Conservation (phyloP, 2,888 invertebrate genomes). For the Aethes cnicana region DNA sequence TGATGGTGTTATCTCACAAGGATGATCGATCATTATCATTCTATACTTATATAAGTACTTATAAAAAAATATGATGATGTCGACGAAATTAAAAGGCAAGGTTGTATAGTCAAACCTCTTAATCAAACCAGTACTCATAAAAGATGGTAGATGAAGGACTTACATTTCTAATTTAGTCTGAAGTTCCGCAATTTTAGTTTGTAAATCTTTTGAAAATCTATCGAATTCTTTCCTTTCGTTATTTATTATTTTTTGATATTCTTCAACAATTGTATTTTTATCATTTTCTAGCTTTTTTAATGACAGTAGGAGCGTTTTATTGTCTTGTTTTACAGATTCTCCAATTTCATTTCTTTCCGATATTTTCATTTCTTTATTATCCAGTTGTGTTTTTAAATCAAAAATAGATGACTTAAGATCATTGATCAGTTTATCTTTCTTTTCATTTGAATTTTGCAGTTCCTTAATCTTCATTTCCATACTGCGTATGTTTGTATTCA, state of each 20-base stretch:
- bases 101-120: too few relatives aligned
- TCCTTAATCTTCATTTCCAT: slow-evolving; percentile 55
- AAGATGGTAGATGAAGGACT: slow-evolving; percentile 20
- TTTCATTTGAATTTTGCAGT: slow-evolving; percentile 50
- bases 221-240: slow-evolving; percentile 77
- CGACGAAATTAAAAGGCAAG: too few relatives aligned
- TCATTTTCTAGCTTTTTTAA: slow-evolving; percentile 69
- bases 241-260: slow-evolving; percentile 75
- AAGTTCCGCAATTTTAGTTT: slow-evolving; percentile 56
- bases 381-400: slow-evolving; percentile 50
- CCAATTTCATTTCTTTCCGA: slow-evolving; percentile 46
- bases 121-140: too few relatives aligned
- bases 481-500: slow-evolving; percentile 62
- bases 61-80: slow-evolving; percentile 5
- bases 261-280: slow-evolving; percentile 62
- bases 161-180: slow-evolving; percentile 66
- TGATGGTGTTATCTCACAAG: slow-evolving; percentile 46
- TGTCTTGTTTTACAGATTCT: slow-evolving; percentile 64
- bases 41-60: background rate
- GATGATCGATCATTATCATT: slow-evolving; percentile 54
- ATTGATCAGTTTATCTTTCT: slow-evolving; percentile 54
- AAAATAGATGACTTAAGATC: slow-evolving; percentile 48
- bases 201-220: slow-evolving; percentile 58
- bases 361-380: slow-evolving; percentile 44
- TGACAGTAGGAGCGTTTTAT: slow-evolving; percentile 63